Conservation (phyloP, 2,113 vertebrate species). For the Salminus brasiliensis region DNA sequence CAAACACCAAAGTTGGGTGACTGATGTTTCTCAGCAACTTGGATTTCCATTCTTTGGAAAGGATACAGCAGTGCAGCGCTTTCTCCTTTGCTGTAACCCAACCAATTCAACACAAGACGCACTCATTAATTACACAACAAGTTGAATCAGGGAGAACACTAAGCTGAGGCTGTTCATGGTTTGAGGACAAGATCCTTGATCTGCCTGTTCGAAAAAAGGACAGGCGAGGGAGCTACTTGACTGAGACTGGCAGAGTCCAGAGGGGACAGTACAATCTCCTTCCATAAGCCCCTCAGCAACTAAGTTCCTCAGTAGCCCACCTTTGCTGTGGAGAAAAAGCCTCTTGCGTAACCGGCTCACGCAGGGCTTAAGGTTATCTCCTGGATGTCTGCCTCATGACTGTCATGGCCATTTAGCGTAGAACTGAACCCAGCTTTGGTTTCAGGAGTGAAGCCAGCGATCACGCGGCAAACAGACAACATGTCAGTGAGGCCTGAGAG, state of each 20-base stretch:
- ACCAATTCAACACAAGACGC: neutral
- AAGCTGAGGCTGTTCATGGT: neutral
- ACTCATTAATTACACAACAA: neutral
- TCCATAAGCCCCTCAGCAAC: constrained; percentile 43
- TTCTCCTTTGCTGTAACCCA: neutral
- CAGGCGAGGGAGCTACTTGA: neutral
- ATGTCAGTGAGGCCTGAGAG: constrained; percentile 47
- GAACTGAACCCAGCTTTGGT: constrained; percentile 23
- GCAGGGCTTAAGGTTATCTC: constrained; percentile 44
- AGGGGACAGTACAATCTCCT: constrained; percentile 10
- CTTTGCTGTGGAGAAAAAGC: constrained; percentile 45
- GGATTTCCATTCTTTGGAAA: neutral
- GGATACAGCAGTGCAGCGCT: neutral
- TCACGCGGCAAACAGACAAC: constrained; percentile 33
- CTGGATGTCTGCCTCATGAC: constrained; percentile 47
- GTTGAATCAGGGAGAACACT: neutral
- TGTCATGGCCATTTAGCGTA: constrained; percentile 38
- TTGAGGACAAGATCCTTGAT: neutral
- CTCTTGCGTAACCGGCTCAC: constrained; percentile 54
- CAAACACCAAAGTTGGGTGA: neutral
- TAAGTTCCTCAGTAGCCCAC: constrained; percentile 45
- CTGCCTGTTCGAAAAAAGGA: neutral
- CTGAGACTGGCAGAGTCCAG: neutral
- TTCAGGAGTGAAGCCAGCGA: constrained; percentile 26
- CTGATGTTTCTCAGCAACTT: neutral